phyloP scores from a whole-genome alignment of 1,140 invertebrate species.

The Oncopeltus fasciatus region DNA sequence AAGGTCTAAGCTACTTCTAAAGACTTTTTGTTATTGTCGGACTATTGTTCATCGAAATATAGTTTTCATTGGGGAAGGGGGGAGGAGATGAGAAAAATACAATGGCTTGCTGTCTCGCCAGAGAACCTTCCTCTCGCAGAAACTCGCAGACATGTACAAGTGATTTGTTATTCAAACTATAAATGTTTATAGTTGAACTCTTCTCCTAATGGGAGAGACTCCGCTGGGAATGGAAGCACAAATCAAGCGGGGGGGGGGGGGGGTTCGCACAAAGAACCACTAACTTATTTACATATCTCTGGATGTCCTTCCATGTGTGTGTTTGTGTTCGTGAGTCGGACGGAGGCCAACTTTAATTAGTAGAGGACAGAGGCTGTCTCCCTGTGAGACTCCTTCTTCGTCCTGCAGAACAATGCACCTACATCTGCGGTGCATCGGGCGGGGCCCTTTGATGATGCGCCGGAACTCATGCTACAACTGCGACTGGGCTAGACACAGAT shows the following conservation, averaged over 20 bases:
- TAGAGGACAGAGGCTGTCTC: neutral
- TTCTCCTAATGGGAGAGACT: neutral
- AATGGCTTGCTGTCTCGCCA: no score
- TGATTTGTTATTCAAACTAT: slow-evolving; percentile 8
- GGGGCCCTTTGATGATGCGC: no score
- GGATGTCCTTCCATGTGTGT: neutral
- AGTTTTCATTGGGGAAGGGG: no score
- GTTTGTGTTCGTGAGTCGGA: neutral
- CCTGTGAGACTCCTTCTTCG: neutral
- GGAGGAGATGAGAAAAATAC: no score
- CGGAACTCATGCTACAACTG: no score
- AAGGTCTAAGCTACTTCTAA: no score
- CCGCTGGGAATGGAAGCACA: slow-evolving; percentile 1
- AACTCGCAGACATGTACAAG: neutral
- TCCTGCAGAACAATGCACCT: neutral
- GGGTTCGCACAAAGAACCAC: slow-evolving; percentile 1
- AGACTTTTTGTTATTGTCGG: no score
- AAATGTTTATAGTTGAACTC: slow-evolving; percentile 7
- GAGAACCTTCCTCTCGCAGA: neutral
- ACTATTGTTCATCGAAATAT: no score
- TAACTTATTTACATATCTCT: slow-evolving; percentile 8
- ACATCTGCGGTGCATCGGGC: no score
- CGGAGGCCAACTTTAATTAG: neutral
- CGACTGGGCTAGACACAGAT: no score
- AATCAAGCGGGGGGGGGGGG: neutral